Conservation (phyloP, 2,888 invertebrate species). For the Drosophila anomelani region DNA sequence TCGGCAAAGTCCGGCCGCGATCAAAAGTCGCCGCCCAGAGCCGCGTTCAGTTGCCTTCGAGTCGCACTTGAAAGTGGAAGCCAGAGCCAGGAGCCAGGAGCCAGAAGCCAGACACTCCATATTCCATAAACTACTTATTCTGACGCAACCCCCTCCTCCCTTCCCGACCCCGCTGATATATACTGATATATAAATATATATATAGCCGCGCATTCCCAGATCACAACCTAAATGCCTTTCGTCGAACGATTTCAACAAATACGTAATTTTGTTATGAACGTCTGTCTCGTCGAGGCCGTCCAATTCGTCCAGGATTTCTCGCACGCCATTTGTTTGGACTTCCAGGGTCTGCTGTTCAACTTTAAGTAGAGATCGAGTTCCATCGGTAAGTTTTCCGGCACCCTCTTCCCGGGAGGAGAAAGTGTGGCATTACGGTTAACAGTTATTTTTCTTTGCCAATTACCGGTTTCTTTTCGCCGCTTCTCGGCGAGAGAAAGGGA, state of each 20-base stretch:
- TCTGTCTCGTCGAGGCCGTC: slow-evolving; percentile 72
- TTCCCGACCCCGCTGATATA: slow-evolving; percentile 41
- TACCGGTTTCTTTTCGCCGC: slow-evolving; percentile 1
- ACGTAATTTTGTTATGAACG: slow-evolving; percentile 75
- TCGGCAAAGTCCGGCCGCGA: slow-evolving; percentile 4
- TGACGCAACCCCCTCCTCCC: slow-evolving; percentile 10
- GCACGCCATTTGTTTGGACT: slow-evolving; percentile 73
- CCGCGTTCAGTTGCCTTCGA: slow-evolving; percentile 67
- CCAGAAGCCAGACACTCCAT: slow-evolving; percentile 23
- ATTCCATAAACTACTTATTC: slow-evolving; percentile 25
- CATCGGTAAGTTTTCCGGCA: slow-evolving; percentile 30
- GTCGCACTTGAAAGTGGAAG: slow-evolving; percentile 65
- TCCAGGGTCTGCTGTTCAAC: slow-evolving; percentile 64
- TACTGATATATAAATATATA: slow-evolving; percentile 32
- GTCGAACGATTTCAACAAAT: slow-evolving; percentile 69
- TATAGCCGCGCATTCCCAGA: slow-evolving; percentile 44
- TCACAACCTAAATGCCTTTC: slow-evolving; percentile 71
- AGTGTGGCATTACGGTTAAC: slow-evolving; percentile 41
- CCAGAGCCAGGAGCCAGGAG: slow-evolving; percentile 18
- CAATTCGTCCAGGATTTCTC: slow-evolving; percentile 71
- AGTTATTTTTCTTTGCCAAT: background rate
- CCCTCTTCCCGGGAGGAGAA: slow-evolving; percentile 32
- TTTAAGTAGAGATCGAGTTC: slow-evolving; percentile 52
- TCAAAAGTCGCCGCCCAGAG: background rate
- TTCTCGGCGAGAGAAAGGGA: slow-evolving; percentile 18